Base-by-base conservation (phyloP, 1,140 invertebrate genomes). In the Ceratosolen solmsi region DNA sequence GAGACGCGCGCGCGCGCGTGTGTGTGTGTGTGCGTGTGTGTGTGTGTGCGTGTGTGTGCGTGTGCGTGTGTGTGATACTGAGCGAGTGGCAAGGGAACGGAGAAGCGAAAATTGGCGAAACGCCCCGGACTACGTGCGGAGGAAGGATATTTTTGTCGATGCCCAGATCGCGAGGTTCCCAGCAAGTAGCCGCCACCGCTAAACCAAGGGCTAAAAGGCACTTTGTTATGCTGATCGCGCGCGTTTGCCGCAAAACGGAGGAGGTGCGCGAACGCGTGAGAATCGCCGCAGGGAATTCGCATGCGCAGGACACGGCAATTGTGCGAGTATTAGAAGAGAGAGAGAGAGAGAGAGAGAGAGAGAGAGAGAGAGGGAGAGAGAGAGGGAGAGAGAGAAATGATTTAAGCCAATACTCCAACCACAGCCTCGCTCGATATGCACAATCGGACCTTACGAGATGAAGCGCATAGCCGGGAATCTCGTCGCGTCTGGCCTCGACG, bases 181-280 rank as follows among this genome's bases (percentile, higher is more conserved):
- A 38, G 15, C 36, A 1, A 11, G 72, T 49, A 8, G 22, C 13
- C 72, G 51, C 1, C 27, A 22, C 27, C 27, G 27, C 49, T 36
- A 22, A n/a, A 17, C 8, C 38, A 9, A 54, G 27, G 60, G 76
- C 49, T 41, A 56, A 79, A 68, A 56, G 30, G 11, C 30, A 79
- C 76, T 79, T 79, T 79, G 76, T 79, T 79, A 79, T 54, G 76
- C 17, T 70, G 46, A 79, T 79, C 25, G 25, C 13, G 41, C 20
- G 25, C 22, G 60, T 49, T 68, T 68, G 63, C 76, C 65, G 76
- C 49, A 71, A 79, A 71, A 79, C 41, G 22, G 38, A 72, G 65
- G 65, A n/a, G 30, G 38, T 58, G 49, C 38, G 33, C 15, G 70
- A 73, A 56, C 79, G 41, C 72, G 68, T 75, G 77, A 79, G 65